Evolutionary conservation across 2,797 vertebrate species (phyloP).

Genomic region (Xenopus petersii): DNA sequence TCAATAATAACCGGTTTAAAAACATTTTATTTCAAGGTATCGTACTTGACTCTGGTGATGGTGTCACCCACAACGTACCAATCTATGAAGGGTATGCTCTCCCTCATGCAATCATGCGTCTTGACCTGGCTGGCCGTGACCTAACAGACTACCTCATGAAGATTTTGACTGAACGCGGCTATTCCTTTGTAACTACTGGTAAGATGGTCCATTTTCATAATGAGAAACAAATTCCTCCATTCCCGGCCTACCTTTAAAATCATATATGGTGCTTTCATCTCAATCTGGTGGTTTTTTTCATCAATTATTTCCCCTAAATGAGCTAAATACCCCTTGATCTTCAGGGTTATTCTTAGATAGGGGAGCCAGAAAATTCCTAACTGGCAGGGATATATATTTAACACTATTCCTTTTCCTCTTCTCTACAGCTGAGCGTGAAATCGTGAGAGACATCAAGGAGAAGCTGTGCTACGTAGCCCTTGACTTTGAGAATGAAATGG

Average conservation of each 20-base stretch:
- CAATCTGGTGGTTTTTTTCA: too few species aligned
- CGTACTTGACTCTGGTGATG: constrained; percentile 93
- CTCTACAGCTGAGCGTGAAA: constrained; percentile 87
- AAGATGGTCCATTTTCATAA: constrained; percentile 43
- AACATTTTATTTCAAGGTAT: constrained; percentile 71
- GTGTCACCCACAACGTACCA: constrained; percentile 94
- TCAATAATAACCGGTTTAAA: neutral
- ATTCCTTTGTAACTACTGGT: constrained; percentile 96
- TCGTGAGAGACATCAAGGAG: constrained; percentile 96
- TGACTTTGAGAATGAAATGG: constrained; percentile 98
- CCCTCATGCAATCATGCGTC: constrained; percentile 95
- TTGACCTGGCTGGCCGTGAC: constrained; percentile 95
- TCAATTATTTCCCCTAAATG: too few species aligned
- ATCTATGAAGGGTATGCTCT: constrained; percentile 96
- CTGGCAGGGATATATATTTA: too few species aligned
- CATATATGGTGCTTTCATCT: too few species aligned
- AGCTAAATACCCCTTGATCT: too few species aligned
- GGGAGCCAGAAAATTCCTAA: too few species aligned
- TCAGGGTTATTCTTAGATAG: too few species aligned
- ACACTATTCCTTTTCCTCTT: neutral
- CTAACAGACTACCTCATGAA: constrained; percentile 99
- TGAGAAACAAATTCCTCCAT: too few species aligned
- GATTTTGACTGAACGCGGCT: constrained; percentile 94
- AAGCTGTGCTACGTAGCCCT: constrained; percentile 93
- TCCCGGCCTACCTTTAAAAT: too few species aligned